Evolutionary conservation across 2,113 vertebrate genomes (phyloP), one percentile per base, ranked within the genome.

Genomic region (Cairina moschata): DNA sequence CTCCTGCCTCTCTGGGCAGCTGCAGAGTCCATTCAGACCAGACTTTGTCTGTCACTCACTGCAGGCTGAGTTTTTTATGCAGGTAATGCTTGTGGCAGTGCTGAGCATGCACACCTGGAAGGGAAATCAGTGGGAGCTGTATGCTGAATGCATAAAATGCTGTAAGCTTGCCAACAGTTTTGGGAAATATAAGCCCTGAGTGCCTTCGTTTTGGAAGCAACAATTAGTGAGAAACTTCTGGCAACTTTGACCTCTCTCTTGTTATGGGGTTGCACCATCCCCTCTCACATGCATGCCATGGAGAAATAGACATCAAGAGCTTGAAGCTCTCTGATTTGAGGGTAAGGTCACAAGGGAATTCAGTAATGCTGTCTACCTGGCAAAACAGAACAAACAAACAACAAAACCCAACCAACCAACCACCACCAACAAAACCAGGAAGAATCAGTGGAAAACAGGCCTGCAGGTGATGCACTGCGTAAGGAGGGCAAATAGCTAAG

Each of bases 51-150:
- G 38, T 81, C 83, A 32, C 52, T 90, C 13, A 9, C 29, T 72
- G 5, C 22, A 26, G 90, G 69, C 55, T 86, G 29, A 88, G 32
- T 36, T 92, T 93, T 73, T 84, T 17, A 40, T 76, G 40, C 22
- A 75, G 86, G 62, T 56, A 25, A 2, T 44, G 34, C 82, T 42
- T 91, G 86, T 60, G n/a, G 52, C 15, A 65, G 34, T 17, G 20
- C 73, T 86, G 66, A 90, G 31, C 74, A 20, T 0, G 0, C 66
- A 74, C 89, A 96, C 78, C 93, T 94, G 92, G 74, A 88, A 71
- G 56, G 83, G 76, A 93, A 94, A 86, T 63, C 38, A 34, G 60
- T 75, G 79, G 88, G 58, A 88, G 59, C 60, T 85, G 31, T 82
- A 71, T 5, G 4, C 16, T 36, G 79, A 86, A 36, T 63, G 42